These are phyloP conservation scores for Cantharis nigra DNA, from an alignment of 2,888 invertebrate species.

Conservation along the genomic window DNA sequence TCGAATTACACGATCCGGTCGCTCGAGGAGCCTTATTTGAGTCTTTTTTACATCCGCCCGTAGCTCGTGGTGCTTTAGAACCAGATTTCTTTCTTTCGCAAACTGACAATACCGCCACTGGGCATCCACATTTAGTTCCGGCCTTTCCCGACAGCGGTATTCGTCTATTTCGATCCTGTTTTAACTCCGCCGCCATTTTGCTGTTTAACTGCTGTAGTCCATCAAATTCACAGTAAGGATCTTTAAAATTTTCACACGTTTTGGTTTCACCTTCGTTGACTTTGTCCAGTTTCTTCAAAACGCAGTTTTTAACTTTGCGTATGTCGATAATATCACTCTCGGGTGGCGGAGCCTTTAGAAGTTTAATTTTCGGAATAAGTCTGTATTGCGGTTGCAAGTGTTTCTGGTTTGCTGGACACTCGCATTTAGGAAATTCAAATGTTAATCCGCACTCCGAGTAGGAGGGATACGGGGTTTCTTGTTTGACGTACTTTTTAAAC, in stretches of 20 bases:
- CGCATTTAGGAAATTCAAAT: constrained; percentile 38
- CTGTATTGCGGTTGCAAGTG: constrained; percentile 40
- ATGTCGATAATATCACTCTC: constrained; percentile 35
- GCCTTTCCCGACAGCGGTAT: background rate
- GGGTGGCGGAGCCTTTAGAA: constrained; percentile 35
- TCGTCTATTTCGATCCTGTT: background rate
- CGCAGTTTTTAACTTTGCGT: constrained; percentile 38
- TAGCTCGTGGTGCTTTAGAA: background rate
- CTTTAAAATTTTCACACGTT: background rate
- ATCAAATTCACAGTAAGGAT: background rate
- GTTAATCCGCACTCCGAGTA: constrained; percentile 41
- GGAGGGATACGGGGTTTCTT: constrained; percentile 40
- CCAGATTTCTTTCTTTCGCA: background rate
- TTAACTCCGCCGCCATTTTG: background rate
- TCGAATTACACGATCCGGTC: background rate
- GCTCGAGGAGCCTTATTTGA: background rate
- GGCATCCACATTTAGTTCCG: background rate
- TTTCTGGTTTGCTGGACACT: constrained; percentile 29
- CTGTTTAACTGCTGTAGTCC: background rate
- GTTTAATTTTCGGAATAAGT: constrained; percentile 17
- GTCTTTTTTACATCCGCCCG: background rate
- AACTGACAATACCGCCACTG: background rate
- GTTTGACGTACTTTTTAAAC: constrained; percentile 36
- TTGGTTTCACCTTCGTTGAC: background rate
- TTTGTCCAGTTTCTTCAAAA: background rate